phyloP scores from a whole-genome alignment of 2,888 invertebrate species.

The Aphelenchoides bicaudatus region DNA sequence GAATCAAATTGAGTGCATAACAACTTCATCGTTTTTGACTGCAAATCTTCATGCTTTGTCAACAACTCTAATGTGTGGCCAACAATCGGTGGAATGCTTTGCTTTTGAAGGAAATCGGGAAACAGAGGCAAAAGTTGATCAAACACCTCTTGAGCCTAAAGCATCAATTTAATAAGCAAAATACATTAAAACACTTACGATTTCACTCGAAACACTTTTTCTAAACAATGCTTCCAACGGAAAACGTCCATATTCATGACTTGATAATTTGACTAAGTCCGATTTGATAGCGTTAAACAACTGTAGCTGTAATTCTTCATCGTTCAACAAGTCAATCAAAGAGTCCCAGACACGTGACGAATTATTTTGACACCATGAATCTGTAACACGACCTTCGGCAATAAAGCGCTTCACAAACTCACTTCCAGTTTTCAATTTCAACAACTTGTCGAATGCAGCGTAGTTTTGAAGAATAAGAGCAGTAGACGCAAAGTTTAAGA shows the following conservation, averaged over 20 bases:
- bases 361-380: not conserved
- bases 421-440: not conserved
- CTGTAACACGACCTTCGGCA: not conserved
- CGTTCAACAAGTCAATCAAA: slow-evolving; percentile 1
- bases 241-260: slow-evolving; percentile 7
- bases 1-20: not conserved
- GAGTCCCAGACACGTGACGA: slow-evolving; percentile 18
- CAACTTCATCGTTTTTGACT: not conserved
- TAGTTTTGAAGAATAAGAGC: slow-evolving; percentile 20
- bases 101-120: not conserved
- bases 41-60: slow-evolving; percentile 2
- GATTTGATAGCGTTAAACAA: slow-evolving; percentile 5
- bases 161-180: not conserved
- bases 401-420: slow-evolving; percentile 9
- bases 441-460: slow-evolving; percentile 8
- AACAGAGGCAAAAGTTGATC: not conserved
- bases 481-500: not conserved
- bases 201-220: slow-evolving; percentile 8
- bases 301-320: slow-evolving; percentile 12
- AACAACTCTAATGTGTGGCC: not conserved
- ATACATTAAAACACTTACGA: slow-evolving; percentile 12
- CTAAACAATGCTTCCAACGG: slow-evolving; percentile 6
- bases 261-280: not conserved
- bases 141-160: slow-evolving; percentile 13
- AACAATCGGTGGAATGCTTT: slow-evolving; percentile 12